Percentiles rank a stretch among this genome's conserved stretches.
These are phyloP conservation scores for Conus betulinus DNA, from an alignment of 1,140 invertebrate genomes.

Conservation along the genomic window DNA sequence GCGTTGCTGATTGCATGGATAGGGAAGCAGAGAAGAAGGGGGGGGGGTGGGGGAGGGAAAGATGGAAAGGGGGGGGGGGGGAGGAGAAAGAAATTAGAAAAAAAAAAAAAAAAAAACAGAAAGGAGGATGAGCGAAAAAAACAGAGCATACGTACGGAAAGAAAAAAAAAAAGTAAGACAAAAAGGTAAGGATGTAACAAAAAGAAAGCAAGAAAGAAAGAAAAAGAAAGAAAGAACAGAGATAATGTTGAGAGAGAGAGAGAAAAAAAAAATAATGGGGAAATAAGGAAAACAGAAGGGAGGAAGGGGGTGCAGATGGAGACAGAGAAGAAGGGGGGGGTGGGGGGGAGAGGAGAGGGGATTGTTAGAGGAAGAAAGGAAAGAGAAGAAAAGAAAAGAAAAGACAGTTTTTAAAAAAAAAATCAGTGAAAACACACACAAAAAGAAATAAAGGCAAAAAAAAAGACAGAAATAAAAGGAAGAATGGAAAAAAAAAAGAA, in stretches of 20 bases:
- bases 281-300: not conserved
- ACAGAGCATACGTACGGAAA: not conserved
- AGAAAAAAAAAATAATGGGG: not conserved
- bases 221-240: not conserved
- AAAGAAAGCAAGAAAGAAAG: not conserved
- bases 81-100: not conserved
- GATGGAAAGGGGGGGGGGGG: not conserved
- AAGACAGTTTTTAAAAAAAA: too few relatives aligned
- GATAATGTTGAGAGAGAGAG: not conserved
- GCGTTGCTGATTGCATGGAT: too few relatives aligned
- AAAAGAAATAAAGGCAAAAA: not conserved
- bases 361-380: too few relatives aligned
- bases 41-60: not conserved
- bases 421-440: not conserved
- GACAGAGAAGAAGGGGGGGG: not conserved
- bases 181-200: not conserved
- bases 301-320: not conserved
- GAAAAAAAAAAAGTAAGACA: not conserved
- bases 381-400: too few relatives aligned
- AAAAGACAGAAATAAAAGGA: not conserved
- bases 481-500: not conserved
- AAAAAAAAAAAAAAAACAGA: not conserved
- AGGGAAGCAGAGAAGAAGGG: not conserved
- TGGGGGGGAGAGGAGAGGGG: too few relatives aligned
- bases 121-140: not conserved